Percentiles rank a stretch among this genome's conserved stretches.
These are phyloP conservation scores for Clarias platycephalus DNA, from an alignment of 2,797 vertebrate genomes.

Conservation along the genomic window DNA sequence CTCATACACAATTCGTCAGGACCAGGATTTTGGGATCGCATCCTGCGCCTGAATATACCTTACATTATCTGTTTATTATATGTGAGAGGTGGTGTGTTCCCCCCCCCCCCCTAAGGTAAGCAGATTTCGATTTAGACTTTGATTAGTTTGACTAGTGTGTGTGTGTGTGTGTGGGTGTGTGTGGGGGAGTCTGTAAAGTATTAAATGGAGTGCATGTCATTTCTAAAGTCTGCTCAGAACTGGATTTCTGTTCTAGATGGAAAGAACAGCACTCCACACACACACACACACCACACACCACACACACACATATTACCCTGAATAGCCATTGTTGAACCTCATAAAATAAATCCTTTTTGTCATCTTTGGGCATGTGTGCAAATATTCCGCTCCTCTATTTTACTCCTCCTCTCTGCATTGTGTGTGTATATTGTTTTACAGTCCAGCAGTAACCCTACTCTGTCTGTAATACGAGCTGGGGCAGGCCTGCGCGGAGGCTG, in stretches of 20 bases:
- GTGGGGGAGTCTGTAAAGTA: not conserved
- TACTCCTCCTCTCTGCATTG: not conserved
- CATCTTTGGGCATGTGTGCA: conserved; percentile 27
- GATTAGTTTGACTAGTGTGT: not conserved
- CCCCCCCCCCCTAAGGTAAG: conserved; percentile 33
- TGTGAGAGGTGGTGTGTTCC: too few species aligned
- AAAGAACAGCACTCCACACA: conserved; percentile 1
- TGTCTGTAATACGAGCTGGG: conserved; percentile 37
- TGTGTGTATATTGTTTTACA: conserved; percentile 16
- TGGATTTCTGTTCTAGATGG: conserved; percentile 21
- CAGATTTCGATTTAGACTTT: not conserved
- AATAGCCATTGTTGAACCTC: conserved; percentile 35
- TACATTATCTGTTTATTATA: conserved; percentile 29
- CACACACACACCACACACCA: not conserved
- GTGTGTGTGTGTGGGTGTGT: not conserved
- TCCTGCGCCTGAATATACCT: conserved; percentile 41
- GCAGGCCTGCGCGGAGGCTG: conserved; percentile 22
- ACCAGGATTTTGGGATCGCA: not conserved
- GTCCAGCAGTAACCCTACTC: conserved; percentile 40
- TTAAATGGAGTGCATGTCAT: conserved; percentile 15
- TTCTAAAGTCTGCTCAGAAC: conserved; percentile 22
- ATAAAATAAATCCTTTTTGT: conserved; percentile 39
- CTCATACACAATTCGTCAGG: not conserved
- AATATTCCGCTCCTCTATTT: conserved; percentile 23
- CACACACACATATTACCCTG: conserved; percentile 3